Evolutionary conservation across 2,888 invertebrate genomes (phyloP), one percentile per base, ranked within the genome.

Genomic region (Rhagonycha fulva): DNA sequence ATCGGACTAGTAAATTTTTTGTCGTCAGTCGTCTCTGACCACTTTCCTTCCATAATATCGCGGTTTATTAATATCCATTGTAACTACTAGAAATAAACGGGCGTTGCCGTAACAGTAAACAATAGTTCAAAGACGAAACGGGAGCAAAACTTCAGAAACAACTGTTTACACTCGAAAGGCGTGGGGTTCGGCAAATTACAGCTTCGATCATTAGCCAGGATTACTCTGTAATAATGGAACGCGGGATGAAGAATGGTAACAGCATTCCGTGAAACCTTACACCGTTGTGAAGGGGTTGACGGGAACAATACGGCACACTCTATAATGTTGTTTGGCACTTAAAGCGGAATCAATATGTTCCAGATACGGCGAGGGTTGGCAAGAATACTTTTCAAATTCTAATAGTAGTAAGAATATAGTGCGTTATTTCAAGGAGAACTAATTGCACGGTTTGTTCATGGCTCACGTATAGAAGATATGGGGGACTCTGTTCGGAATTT

Each of bases 281-380:
- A 80, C 81, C 76, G 77, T 72, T 71, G 75, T 75, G 78, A 78
- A 81, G 81, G 81, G 81, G 81, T 81, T 81, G 81, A 81, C 80
- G 81, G 75, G 72, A 80, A 80, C 81, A 81, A 81, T 74, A 74
- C 75, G 76, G 77, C 70, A 77, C 76, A 78, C 74, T 72, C 74
- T 72, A 75, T 80, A 80, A 81, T 79, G 77, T 77, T 79, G 79
- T 82, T 82, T 81, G 81, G 82, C 83, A 83, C 84, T 84, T 83
- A 82, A 81, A 80, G 80, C 82, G 78, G 82, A 82, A 84, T 83
- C 84, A 83, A 84, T 84, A 84, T 84, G 84, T 84, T 83, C 82
- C 72, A 77, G 80, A 78, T 78, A 78, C 77, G 74, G 71, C 72
- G 63, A 73, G 71, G 73, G 77, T 67, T 72, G 74, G 74, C 71